Evolutionary conservation across 2,113 vertebrate genomes (phyloP), one percentile per base, ranked within the genome.

Genomic region (Actinemys pallida): DNA sequence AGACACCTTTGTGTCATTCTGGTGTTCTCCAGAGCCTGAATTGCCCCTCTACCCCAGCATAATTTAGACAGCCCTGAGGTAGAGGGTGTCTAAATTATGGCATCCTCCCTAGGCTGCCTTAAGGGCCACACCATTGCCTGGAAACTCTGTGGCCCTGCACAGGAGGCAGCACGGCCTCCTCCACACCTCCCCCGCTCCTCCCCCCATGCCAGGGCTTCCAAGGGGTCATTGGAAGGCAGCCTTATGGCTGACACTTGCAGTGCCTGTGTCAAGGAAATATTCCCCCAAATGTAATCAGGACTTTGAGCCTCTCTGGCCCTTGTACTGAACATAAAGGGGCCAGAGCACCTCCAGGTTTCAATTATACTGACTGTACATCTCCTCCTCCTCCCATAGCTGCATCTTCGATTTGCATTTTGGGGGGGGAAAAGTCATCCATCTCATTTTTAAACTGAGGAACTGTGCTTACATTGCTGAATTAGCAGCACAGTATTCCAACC

Each of bases 401-500:
- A 45, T 25, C 27, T 80, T 25, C 42, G 4, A 54, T 2, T 93
- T 47, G 2, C 90, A 17, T 35, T 59, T 5, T 4, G 8, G 2
- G 45, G 45, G 5, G 6, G 0, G 5, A 89, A 87, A 85, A 45
- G 1, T 1, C 59, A 93, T 20, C 19, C 50, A 80, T 10, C 1
- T 2, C 1, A 50, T 79, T 92, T 65, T 56, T 39, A 90, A 81
- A 69, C 5, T 47, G 8, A n/a, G 7, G 0, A 95, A 16, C 1
- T n/a, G 1, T 0, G 4, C 14, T 82, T 86, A 1, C 17, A 14
- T 5, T 47, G n/a, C 22, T 88, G 42, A 69, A 27, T 72, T 14
- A 0, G 0, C 7, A 3, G 54, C 86, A 22, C 0, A 4, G 9
- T 2, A 80, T 88, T 89, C 11, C n/a, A 81, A 1, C 20, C 59